These are phyloP conservation scores for Cricetomys ansorgei DNA, from an alignment of 2,113 vertebrate species.

Conservation along the genomic window DNA sequence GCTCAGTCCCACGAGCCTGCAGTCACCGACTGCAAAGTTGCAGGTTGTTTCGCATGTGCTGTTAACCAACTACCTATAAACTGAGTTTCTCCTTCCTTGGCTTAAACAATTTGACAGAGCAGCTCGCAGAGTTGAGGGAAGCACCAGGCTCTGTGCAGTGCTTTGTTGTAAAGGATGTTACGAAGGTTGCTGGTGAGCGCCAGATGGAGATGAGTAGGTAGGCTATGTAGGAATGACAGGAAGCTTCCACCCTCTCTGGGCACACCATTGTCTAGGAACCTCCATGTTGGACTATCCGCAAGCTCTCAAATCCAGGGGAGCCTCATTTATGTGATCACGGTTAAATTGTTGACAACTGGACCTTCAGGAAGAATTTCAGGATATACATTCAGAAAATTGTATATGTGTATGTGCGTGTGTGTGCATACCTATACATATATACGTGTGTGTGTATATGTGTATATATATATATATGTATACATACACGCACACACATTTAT, in stretches of 20 bases:
- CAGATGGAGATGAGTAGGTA: not conserved
- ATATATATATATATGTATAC: not conserved
- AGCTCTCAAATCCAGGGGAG: not conserved
- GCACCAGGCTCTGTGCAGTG: not conserved
- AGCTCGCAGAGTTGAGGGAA: not conserved
- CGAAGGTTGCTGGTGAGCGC: not conserved
- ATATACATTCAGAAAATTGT: not conserved
- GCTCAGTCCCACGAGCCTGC: not conserved
- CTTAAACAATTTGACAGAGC: not conserved
- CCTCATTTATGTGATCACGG: not conserved
- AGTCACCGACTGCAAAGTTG: not conserved
- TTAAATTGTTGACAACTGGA: not conserved
- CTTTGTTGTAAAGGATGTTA: not conserved
- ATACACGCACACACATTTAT: not conserved
- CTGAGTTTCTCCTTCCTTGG: not conserved
- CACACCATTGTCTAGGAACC: not conserved
- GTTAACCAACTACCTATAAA: not conserved
- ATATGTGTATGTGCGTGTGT: not conserved
- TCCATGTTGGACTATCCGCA: not conserved
- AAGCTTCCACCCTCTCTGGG: not conserved
- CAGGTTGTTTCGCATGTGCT: not conserved
- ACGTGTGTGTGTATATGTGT: not conserved
- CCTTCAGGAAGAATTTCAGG: not conserved
- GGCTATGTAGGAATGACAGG: too few species aligned
- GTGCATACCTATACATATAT: not conserved